phyloP scores from a whole-genome alignment of 2,113 vertebrate genomes.

The Muntiacus reevesi region DNA sequence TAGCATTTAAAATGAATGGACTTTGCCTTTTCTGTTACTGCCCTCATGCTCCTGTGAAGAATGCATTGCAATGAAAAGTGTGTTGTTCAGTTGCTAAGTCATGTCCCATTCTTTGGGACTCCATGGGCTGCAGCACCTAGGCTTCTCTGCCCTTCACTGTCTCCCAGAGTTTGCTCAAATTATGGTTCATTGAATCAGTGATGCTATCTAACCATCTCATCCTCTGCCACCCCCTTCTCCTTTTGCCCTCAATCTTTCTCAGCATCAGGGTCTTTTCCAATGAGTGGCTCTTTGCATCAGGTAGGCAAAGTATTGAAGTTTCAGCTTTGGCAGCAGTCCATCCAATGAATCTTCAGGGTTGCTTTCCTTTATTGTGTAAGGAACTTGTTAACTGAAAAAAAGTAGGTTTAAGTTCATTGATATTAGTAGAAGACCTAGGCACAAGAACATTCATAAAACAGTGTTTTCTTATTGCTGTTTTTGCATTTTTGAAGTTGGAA shows the following conservation, averaged over 20 bases:
- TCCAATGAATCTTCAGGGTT: neutral
- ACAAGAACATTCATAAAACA: neutral
- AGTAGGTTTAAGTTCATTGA: neutral
- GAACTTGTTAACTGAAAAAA: neutral
- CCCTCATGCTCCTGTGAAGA: neutral
- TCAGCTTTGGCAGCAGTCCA: neutral
- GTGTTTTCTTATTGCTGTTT: neutral
- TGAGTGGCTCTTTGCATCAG: neutral
- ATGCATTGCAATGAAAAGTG: neutral
- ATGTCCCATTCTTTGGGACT: neutral
- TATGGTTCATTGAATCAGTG: neutral
- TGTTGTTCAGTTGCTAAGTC: neutral
- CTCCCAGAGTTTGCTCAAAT: neutral
- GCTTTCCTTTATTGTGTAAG: neutral
- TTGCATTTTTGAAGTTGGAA: constrained; percentile 22
- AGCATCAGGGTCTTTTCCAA: neutral
- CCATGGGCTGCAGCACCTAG: neutral
- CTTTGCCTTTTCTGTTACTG: neutral
- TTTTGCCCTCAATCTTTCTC: neutral
- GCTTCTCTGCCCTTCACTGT: neutral
- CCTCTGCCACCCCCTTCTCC: neutral
- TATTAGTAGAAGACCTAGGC: neutral
- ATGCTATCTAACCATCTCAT: neutral
- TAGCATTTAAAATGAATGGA: neutral
- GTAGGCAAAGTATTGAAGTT: neutral